Base-by-base conservation (phyloP, 1,140 invertebrate genomes). In the Uloborus diversus region DNA sequence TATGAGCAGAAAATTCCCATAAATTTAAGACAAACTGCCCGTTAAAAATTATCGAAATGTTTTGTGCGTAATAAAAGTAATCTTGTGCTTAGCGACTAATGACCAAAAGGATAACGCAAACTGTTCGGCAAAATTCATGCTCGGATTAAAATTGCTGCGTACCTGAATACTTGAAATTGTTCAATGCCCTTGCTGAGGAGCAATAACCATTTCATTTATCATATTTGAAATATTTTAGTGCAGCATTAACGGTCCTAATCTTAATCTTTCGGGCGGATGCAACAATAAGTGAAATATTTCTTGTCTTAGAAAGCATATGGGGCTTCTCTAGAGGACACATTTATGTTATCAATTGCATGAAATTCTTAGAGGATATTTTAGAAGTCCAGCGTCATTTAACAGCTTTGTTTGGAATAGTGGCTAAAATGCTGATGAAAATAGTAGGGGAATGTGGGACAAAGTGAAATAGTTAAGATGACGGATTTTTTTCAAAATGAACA, bases 31-130 rank as follows among this genome's bases (percentile, higher is more conserved):
- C 56, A 61, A 73, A 73, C 69, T 61, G 53, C 69, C 69, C 33
- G 53, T 61, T 73, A 73, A 42, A 73, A 73, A 73, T 73, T 73
- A 73, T 73, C 69, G 69, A 73, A 73, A 73, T 73, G 53, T 61
- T 73, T 73, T 73, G 69, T 61, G 47, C 25, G 69, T 47, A 73
- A 73, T 73, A 73, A 73, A 73, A 73, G 33, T 61, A 57, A 73
- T 73, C 69, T 73, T 61, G 20, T 32, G 33, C 69, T 61, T 30
- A 59, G 56, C 49, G 42, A 61, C 69, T 73, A 73, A 73, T 73
- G 69, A 73, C 57, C 69, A 23, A 33, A 25, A 56, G 28, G 69
- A 73, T 73, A 73, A 51, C 59, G 59, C 56, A 57, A 53, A 20
- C 69, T 73, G 42, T 73, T 61, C n/a, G n/a, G n/a, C 53, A 28